A percentile compares a stretch with the other conserved stretches of the same genome.
These are phyloP conservation scores for Neoitamus cyanurus DNA, from an alignment of 2,888 invertebrate species.

Conservation along the genomic window DNA sequence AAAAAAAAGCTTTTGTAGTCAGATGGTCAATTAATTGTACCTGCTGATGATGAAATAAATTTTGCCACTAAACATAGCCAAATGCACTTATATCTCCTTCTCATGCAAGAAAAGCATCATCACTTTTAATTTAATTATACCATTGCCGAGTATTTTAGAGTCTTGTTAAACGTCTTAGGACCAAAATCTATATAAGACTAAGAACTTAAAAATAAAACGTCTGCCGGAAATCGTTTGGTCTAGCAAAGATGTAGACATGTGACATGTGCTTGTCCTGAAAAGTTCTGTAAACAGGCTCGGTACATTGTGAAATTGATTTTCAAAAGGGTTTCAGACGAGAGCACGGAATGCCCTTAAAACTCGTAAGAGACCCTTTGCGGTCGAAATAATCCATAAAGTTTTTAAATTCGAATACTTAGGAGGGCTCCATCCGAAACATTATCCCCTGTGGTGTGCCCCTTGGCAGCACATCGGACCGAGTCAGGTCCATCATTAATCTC, in stretches of 20 bases:
- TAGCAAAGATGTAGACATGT: not conserved
- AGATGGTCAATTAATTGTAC: too few species aligned
- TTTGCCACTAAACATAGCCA: too few species aligned
- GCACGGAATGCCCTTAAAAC: not conserved
- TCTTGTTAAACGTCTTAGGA: too few species aligned
- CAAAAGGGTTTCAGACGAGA: not conserved
- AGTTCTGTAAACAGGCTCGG: too few species aligned
- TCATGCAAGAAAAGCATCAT: too few species aligned
- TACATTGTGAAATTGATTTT: not conserved
- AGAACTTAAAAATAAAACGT: not conserved
- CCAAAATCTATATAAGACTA: too few species aligned
- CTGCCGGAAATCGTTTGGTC: not conserved
- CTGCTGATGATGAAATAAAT: too few species aligned
- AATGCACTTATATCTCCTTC: too few species aligned
- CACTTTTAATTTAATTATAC: too few species aligned
- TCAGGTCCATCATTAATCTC: not conserved
- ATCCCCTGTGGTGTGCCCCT: not conserved
- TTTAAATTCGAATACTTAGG: not conserved
- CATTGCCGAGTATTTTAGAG: too few species aligned
- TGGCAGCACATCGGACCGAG: not conserved
- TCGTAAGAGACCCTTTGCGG: not conserved
- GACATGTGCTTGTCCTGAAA: too few species aligned
- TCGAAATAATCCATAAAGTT: slow-evolving; percentile 1
- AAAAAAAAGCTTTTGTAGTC: too few species aligned
- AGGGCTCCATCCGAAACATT: not conserved